A percentile compares a stretch with the other conserved stretches of the same genome.
These are phyloP conservation scores for Nysson spinosus DNA, from an alignment of 2,888 invertebrate species.

Conservation along the genomic window DNA sequence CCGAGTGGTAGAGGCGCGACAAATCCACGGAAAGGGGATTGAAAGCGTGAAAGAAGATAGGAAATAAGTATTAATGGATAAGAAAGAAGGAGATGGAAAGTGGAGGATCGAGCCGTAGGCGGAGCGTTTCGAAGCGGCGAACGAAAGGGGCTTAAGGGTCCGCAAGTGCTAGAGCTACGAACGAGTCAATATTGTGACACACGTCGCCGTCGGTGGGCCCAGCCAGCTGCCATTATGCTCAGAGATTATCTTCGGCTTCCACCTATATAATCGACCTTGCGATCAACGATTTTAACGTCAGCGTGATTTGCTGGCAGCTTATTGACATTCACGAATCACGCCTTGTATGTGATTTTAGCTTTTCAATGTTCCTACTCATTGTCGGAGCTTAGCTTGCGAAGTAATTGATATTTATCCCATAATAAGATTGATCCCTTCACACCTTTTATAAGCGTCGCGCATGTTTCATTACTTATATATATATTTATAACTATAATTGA, in stretches of 20 bases:
- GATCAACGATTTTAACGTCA: slow-evolving; percentile 3
- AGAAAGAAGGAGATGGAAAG: slow-evolving; percentile 2
- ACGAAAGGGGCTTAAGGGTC: slow-evolving; percentile 27
- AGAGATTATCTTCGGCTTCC: slow-evolving; percentile 38
- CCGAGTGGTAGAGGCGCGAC: neutral
- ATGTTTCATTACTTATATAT: no score
- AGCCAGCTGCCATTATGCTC: slow-evolving; percentile 32
- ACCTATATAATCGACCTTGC: slow-evolving; percentile 39
- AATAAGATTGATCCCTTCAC: no score
- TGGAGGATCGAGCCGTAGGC: slow-evolving; percentile 28
- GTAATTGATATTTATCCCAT: no score
- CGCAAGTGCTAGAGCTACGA: slow-evolving; percentile 19
- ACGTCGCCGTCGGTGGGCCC: slow-evolving; percentile 28
- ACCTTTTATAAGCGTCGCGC: no score
- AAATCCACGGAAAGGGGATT: neutral
- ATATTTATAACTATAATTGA: no score
- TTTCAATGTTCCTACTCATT: neutral
- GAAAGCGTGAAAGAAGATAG: neutral
- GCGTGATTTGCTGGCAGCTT: slow-evolving; percentile 18
- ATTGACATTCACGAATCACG: slow-evolving; percentile 24
- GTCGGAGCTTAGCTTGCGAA: no score
- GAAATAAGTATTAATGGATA: neutral
- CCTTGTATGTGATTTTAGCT: neutral
- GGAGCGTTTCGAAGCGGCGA: slow-evolving; percentile 26
- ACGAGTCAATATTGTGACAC: slow-evolving; percentile 60